Evolutionary conservation across 2,888 invertebrate genomes (phyloP), one percentile per base, ranked within the genome.

Genomic region (Hypselothyrea guttata): DNA sequence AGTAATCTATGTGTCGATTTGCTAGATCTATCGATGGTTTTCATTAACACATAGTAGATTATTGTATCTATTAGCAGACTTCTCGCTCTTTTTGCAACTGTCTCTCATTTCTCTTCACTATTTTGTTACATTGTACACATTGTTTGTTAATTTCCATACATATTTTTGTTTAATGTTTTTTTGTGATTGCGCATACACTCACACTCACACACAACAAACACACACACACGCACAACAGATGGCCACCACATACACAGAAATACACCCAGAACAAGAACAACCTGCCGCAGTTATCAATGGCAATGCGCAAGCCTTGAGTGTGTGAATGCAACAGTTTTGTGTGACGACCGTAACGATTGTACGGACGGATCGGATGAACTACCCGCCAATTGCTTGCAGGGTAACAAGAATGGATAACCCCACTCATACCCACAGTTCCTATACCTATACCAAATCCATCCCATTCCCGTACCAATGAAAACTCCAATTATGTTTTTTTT

Each of bases 221-320:
- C 42, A 33, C 44, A 37, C 31, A 48, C 41, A 33, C 38, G 7
- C 13, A 15, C 31, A 27, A 44, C 53, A 52, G 68, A 49, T 54
- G 57, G 42, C 62, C 47, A 38, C 51, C 55, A 71, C 48, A 71
- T 12, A 54, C 52, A 38, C 38, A 58, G 34, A 67, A 62, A 75
- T 60, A 37, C 69, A 68, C 30, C 57, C 33, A 37, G 34, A 37
- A 45, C 31, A 27, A 13, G 11, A 27, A 27, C 55, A 48, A 59
- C 56, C 54, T 89, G 89, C 66, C 75, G 52, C 37, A 7, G 55
- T 28, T 53, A 91, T 76, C 91, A 90, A 64, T 94, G 93, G 92
- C 91, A 91, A 86, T 94, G 94, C 90, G 91, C 91, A 82, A 92
- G 92, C 88, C 92, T 92, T 85, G 89, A 91, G 88, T 94, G 94